Conservation (phyloP, 2,113 vertebrate species). For the Tamias sibiricus region DNA sequence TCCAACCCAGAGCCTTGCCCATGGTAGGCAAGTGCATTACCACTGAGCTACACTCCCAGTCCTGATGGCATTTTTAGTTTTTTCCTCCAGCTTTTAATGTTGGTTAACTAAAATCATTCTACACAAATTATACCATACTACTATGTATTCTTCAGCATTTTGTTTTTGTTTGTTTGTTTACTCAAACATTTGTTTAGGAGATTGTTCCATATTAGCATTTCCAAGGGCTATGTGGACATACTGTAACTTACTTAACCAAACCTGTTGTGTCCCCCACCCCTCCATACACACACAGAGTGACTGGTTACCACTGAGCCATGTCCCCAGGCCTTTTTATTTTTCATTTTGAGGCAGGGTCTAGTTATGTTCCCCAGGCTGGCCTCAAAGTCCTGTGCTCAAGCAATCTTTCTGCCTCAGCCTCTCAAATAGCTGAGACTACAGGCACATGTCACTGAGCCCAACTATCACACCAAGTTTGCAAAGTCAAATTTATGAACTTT, state of each 20-base stretch:
- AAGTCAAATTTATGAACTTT: slow-evolving; percentile 20
- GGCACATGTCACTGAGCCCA: background rate
- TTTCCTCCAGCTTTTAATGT: background rate
- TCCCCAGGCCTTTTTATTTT: too few species aligned
- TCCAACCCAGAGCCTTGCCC: background rate
- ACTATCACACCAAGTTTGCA: background rate
- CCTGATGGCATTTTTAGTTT: background rate
- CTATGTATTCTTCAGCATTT: background rate
- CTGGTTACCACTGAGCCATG: too few species aligned
- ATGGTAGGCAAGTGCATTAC: background rate
- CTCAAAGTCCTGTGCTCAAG: too few species aligned
- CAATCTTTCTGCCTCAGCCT: too few species aligned
- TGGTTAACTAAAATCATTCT: slow-evolving; percentile 44
- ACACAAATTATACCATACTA: background rate
- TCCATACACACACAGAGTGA: too few species aligned
- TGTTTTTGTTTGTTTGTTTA: background rate
- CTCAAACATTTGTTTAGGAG: background rate
- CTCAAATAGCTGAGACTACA: too few species aligned
- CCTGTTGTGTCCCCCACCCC: too few species aligned
- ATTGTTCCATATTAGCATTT: background rate
- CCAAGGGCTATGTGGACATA: background rate
- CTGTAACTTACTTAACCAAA: background rate
- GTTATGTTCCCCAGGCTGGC: too few species aligned
- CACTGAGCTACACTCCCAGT: background rate
- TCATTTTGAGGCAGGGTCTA: too few species aligned